Base-by-base conservation (phyloP, 2,888 invertebrate genomes). In the Strigamia maritima region DNA sequence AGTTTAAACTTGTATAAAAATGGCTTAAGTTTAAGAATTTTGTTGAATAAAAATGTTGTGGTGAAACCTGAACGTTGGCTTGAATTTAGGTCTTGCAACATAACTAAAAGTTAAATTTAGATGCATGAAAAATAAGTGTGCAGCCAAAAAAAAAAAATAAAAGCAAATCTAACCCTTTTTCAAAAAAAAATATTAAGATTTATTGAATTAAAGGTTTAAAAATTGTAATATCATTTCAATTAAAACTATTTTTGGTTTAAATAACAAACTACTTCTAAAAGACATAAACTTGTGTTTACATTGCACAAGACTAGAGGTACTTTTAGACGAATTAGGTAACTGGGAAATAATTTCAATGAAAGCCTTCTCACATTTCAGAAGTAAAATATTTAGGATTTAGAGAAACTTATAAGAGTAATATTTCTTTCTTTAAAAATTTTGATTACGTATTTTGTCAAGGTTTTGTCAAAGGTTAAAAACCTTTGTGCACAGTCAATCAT, bases 11-110 rank as follows among this genome's bases (percentile, higher is more conserved):
- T 65, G 65, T 65, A 65, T 26, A 65, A 65, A 65, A 24, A 10
- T 49, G n/a, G 49, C 49, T 65, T 65, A 65, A 65, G 65, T 65
- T 65, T 65, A 65, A 65, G 65, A 65, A 24, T 65, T 65, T 65
- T 19, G 65, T 65, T 65, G 65, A 65, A 65, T 16, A 24, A 65
- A 65, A 65, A 24, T 65, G 22, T 60, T 60, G 65, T 65, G 24
- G 65, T 65, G 65, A 65, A 65, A 65, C 65, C 16, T 65, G 65
- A 65, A 65, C 28, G 26, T 65, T 65, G 65, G 65, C 65, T 65
- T 24, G 65, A 26, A 28, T 65, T 65, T 65, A 26, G 28, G 65
- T 65, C 65, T 65, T 65, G 65, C 65, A 65, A 65, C 65, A 65
- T 65, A 65, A 49, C 65, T 24, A 14, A 26, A 7, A 24, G 24